A percentile compares a stretch with the other conserved stretches of the same genome.
phyloP scores from a whole-genome alignment of 2,113 vertebrate species.

The Panurus biarmicus region DNA sequence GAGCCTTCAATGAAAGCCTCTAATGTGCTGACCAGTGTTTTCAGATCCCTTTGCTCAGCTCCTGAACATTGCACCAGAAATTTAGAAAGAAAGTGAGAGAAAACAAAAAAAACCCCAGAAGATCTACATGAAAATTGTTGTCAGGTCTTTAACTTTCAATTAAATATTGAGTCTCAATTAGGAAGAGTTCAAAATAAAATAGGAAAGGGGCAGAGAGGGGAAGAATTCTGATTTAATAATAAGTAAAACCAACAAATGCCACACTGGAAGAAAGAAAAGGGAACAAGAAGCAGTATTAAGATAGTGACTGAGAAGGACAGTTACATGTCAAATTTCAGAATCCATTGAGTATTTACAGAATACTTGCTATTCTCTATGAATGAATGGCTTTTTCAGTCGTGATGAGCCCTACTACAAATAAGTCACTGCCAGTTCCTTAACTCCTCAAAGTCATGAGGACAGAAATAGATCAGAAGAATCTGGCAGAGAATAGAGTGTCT shows the following conservation, averaged over 20 bases:
- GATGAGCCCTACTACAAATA: not conserved
- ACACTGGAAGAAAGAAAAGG: not conserved
- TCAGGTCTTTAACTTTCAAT: not conserved
- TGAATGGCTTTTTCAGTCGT: not conserved
- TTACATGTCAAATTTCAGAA: not conserved
- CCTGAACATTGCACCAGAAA: slow-evolving; percentile 30
- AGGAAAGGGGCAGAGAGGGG: not conserved
- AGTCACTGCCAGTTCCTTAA: not conserved
- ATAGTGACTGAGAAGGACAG: not conserved
- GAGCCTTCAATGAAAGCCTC: slow-evolving; percentile 93
- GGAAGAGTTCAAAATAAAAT: not conserved
- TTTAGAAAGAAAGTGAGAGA: not conserved
- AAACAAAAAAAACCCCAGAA: not conserved
- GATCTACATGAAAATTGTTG: not conserved
- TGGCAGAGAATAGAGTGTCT: not conserved
- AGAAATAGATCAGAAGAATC: not conserved
- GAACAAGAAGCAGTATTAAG: not conserved
- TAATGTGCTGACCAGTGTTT: slow-evolving; percentile 77
- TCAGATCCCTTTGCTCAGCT: slow-evolving; percentile 62
- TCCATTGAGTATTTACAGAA: not conserved
- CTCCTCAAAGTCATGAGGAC: not conserved
- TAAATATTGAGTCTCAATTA: not conserved
- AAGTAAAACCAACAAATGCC: not conserved
- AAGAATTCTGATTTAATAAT: not conserved
- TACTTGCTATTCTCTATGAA: not conserved